Evolutionary conservation across 1,140 invertebrate genomes (phyloP).

Genomic region (Hylaeus volcanicus): DNA sequence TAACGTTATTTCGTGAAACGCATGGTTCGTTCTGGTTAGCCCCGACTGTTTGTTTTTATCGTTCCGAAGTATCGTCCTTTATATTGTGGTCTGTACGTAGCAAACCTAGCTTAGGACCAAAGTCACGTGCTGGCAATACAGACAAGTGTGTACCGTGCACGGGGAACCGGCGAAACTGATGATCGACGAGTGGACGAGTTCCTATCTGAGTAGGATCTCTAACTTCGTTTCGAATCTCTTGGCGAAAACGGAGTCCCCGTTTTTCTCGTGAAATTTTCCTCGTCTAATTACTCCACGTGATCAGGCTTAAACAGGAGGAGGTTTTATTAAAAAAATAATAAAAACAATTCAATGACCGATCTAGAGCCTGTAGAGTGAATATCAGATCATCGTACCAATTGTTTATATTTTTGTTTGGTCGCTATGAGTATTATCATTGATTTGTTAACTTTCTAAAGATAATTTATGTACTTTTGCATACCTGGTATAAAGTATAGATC

Average conservation of each 20-base stretch:
- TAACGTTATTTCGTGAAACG: constrained; percentile 56
- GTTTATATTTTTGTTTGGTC: too few relatives aligned
- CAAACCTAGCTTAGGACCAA: constrained; percentile 10
- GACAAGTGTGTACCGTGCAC: not conserved
- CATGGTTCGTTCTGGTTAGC: not conserved
- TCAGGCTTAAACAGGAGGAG: too few relatives aligned
- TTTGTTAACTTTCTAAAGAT: too few relatives aligned
- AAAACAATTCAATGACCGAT: too few relatives aligned
- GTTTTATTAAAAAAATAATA: too few relatives aligned
- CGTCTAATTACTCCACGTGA: not conserved
- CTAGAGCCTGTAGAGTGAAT: too few relatives aligned
- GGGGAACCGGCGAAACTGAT: not conserved
- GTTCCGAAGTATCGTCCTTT: constrained; percentile 26
- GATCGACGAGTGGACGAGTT: constrained; percentile 7
- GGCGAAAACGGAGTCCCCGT: not conserved
- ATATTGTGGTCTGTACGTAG: not conserved
- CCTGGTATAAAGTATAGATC: too few relatives aligned
- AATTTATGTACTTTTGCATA: too few relatives aligned
- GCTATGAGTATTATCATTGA: too few relatives aligned
- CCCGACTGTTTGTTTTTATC: constrained; percentile 30
- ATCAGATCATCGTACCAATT: too few relatives aligned
- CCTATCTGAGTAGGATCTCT: not conserved
- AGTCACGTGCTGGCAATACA: constrained; percentile 37
- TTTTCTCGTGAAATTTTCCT: not conserved
- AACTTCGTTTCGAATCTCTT: not conserved